Conservation (phyloP, 2,797 vertebrate species). For the Gambelia wislizenii region DNA sequence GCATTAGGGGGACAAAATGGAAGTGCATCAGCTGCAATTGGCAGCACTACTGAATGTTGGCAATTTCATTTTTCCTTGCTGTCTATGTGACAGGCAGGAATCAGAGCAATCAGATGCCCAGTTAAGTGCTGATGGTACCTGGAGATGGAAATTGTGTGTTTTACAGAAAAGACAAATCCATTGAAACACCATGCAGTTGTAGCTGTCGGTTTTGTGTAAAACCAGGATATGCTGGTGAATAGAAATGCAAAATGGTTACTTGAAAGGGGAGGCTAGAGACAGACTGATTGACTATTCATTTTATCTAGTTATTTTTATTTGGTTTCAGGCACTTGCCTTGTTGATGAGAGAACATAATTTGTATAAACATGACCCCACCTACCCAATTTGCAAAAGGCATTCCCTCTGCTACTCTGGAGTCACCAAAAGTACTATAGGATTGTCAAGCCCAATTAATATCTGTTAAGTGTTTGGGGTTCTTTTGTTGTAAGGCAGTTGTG, state of each 20-base stretch:
- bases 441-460: neutral
- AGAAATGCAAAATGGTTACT: neutral
- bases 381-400: neutral
- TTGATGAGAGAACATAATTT: neutral
- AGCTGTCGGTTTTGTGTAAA: neutral
- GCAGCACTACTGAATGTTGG: slow-evolving; percentile 2
- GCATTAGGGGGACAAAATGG: slow-evolving; percentile 5
- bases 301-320: neutral
- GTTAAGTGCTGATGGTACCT: slow-evolving; percentile 12
- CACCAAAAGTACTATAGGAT: neutral
- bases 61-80: slow-evolving; percentile 26
- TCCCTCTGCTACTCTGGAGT: neutral
- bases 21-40: slow-evolving; percentile 19
- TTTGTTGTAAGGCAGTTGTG: neutral
- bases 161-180: slow-evolving; percentile 11
- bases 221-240: neutral
- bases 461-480: slow-evolving; percentile 6
- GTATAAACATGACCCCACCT: neutral
- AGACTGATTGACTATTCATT: neutral
- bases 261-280: neutral
- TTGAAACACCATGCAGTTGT: neutral
- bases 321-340: neutral
- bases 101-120: slow-evolving; percentile 16
- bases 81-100: slow-evolving; percentile 1
- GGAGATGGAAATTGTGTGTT: slow-evolving; percentile 18